Evolutionary conservation across 2,113 vertebrate species (phyloP).

Genomic region (Camelus dromedarius): DNA sequence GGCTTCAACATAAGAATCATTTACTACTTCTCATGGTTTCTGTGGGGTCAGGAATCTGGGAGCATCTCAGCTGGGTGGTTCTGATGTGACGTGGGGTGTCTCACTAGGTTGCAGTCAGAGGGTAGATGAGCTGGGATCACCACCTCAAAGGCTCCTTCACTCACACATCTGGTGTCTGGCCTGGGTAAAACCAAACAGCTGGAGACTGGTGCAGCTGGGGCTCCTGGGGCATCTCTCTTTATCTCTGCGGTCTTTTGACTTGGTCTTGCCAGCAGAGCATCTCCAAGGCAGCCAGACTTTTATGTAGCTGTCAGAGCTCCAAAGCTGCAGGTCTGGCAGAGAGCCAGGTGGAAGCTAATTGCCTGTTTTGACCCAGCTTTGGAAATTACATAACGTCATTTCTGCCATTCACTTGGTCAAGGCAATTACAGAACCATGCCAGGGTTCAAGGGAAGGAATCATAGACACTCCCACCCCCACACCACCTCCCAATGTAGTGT

Average conservation of each 20-base stretch:
- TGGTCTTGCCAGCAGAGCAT: neutral
- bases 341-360: neutral
- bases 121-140: neutral
- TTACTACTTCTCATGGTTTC: neutral
- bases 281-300: neutral
- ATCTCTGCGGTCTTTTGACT: neutral
- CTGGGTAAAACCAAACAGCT: neutral
- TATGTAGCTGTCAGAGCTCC: neutral
- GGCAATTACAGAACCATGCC: neutral
- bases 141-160: neutral
- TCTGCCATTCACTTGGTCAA: neutral
- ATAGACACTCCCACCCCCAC: neutral
- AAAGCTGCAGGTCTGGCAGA: neutral
- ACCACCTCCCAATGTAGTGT: neutral
- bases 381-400: neutral
- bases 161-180: neutral
- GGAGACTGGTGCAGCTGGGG: no score
- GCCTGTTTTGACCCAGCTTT: neutral
- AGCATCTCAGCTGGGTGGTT: neutral
- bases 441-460: neutral
- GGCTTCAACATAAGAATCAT: neutral
- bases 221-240: neutral
- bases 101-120: neutral
- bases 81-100: neutral
- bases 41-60: neutral